Base-by-base conservation (phyloP, 2,113 vertebrate species). In the Melanerpes formicivorus region DNA sequence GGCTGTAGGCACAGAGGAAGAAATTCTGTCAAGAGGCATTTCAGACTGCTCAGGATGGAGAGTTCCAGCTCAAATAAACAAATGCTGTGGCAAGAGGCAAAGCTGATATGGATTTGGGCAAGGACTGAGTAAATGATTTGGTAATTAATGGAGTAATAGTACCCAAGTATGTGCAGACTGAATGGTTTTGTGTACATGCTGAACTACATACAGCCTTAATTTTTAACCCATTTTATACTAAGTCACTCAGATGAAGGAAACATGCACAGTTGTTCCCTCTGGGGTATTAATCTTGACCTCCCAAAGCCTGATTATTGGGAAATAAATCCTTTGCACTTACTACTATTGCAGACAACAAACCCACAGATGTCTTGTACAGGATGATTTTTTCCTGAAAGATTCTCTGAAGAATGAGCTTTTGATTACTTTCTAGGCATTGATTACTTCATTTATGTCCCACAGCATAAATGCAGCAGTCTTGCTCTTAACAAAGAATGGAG, bases 41-140 rank as follows among this genome's bases (percentile, higher is more conserved):
- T 93, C 63, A 88, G 80, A 64, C 84, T 78, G 46, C 67, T 85
- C 34, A 46, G 75, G 87, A 88, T 37, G 34, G 85, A 83, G 73
- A 76, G 80, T 92, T 96, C 92, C 42, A 0, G 95, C 84, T 96
- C 91, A 76, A 86, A 97, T 94, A 96, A 97, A 97, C 94, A 96
- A 97, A 96, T 74, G 87, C 90, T 88, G 91, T 90, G 83, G 95
- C 71, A 74, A 93, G 82, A 97, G 93, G 95, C 95, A 96, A 94
- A 95, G 92, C 5, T 91, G 86, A 96, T 97, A 95, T 10, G 77
- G 96, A 97, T 95, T 95, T 96, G 96, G 96, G 94, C 91, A 89
- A 96, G 95, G 96, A 95, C 93, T 96, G 95, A 96, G 97, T n/a
- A 90, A 97, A 96, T 92, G 97, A 96, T 97, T 93, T 93, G 65